phyloP scores from a whole-genome alignment of 1,140 invertebrate genomes.

The Meloidogyne floridensis region DNA sequence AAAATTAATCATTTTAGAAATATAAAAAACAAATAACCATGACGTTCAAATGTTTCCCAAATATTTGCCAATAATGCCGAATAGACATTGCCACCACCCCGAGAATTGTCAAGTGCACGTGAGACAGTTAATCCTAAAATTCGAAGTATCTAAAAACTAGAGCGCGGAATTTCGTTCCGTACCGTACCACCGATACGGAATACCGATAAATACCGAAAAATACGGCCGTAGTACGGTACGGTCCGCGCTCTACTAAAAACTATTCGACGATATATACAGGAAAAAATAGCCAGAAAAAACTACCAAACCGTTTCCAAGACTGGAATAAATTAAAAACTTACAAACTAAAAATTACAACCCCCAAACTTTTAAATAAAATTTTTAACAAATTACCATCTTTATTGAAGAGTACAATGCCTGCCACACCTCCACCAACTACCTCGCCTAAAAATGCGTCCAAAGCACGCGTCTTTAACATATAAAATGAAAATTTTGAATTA shows the following conservation, averaged over 20 bases:
- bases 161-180: no score
- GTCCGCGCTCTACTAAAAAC: no score
- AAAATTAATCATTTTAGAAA: slow-evolving; percentile 7
- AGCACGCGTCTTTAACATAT: slow-evolving; percentile 31
- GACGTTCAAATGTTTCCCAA: slow-evolving; percentile 44
- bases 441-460: slow-evolving; percentile 36
- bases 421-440: slow-evolving; percentile 38
- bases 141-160: not conserved
- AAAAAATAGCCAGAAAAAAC: no score
- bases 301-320: no score
- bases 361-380: no score
- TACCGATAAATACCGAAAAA: no score
- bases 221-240: no score
- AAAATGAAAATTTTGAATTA: not conserved
- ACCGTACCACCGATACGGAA: no score
- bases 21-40: slow-evolving; percentile 16
- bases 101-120: slow-evolving; percentile 8
- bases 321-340: no score
- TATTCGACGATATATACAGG: no score
- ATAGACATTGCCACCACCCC: slow-evolving; percentile 38
- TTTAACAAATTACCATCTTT: slow-evolving; percentile 34
- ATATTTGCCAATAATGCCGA: slow-evolving; percentile 41
- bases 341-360: no score
- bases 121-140: slow-evolving; percentile 31
- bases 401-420: slow-evolving; percentile 40